Conservation (phyloP, 2,888 invertebrate species). For the Drosophila rellima region DNA sequence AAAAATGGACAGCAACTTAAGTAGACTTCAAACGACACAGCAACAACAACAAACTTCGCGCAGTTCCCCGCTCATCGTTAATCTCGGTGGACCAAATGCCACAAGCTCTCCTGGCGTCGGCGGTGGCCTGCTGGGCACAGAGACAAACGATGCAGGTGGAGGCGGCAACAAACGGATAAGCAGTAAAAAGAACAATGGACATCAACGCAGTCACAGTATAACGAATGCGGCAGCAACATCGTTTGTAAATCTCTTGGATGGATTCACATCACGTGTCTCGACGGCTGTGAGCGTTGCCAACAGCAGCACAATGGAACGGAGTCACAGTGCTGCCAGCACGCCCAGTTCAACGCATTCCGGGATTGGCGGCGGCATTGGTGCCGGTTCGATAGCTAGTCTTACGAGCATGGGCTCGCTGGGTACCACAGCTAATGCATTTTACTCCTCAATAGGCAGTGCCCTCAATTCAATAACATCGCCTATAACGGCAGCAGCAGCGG, state of each 20-base stretch:
- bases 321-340: slow-evolving; percentile 80
- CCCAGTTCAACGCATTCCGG: slow-evolving; percentile 77
- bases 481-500: slow-evolving; percentile 83
- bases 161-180: slow-evolving; percentile 34
- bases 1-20: slow-evolving; percentile 54
- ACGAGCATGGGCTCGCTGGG: slow-evolving; percentile 81
- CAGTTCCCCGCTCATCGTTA: slow-evolving; percentile 59
- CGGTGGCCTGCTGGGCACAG: slow-evolving; percentile 24
- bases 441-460: slow-evolving; percentile 82
- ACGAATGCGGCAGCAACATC: slow-evolving; percentile 78
- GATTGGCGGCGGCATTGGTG: slow-evolving; percentile 53
- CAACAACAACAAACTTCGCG: slow-evolving; percentile 57
- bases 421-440: slow-evolving; percentile 83
- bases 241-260: slow-evolving; percentile 83
- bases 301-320: slow-evolving; percentile 59
- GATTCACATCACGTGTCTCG: slow-evolving; percentile 83
- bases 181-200: slow-evolving; percentile 56
- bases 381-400: slow-evolving; percentile 78
- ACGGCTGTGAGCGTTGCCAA: slow-evolving; percentile 80
- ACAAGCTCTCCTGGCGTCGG: slow-evolving; percentile 31
- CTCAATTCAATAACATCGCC: slow-evolving; percentile 83
- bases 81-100: slow-evolving; percentile 68
- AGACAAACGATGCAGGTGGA: slow-evolving; percentile 26
- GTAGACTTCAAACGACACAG: slow-evolving; percentile 49
- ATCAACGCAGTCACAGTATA: slow-evolving; percentile 78